These are phyloP conservation scores for Eidolon helvum DNA, from an alignment of 2,113 vertebrate species.

Conservation along the genomic window DNA sequence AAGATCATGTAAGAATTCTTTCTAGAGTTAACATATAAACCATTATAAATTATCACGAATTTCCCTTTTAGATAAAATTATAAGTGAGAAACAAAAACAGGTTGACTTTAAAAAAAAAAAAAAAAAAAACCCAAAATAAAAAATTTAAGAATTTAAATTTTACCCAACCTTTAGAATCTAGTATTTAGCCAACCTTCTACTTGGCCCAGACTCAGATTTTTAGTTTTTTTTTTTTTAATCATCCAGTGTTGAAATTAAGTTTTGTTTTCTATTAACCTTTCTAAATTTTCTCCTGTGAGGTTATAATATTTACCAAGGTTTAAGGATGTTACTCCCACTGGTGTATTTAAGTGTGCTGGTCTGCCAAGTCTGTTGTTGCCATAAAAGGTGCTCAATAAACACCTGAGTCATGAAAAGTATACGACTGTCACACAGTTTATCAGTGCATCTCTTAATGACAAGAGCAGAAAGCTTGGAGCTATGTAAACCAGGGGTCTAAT, in stretches of 20 bases:
- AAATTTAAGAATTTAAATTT: too few relatives aligned
- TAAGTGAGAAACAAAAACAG: background rate
- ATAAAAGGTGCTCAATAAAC: background rate
- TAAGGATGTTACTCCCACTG: background rate
- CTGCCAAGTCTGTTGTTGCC: background rate
- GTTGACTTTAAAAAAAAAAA: background rate
- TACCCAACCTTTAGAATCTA: too few relatives aligned
- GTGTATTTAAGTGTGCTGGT: too few relatives aligned
- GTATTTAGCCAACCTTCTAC: background rate
- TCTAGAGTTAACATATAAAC: background rate
- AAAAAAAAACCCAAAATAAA: too few relatives aligned
- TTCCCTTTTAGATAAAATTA: background rate
- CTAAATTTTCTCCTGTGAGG: background rate
- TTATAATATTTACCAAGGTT: background rate
- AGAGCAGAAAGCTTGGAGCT: background rate
- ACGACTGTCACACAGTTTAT: accelerated
- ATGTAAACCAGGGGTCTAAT: background rate
- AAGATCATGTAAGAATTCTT: background rate
- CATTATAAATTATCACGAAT: background rate
- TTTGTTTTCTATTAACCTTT: background rate
- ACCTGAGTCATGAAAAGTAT: too few relatives aligned
- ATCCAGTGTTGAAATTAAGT: background rate
- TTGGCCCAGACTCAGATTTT: background rate
- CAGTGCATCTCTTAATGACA: background rate
- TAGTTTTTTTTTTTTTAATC: background rate